phyloP scores from a whole-genome alignment of 2,888 invertebrate genomes.

The Conus canariensis region DNA sequence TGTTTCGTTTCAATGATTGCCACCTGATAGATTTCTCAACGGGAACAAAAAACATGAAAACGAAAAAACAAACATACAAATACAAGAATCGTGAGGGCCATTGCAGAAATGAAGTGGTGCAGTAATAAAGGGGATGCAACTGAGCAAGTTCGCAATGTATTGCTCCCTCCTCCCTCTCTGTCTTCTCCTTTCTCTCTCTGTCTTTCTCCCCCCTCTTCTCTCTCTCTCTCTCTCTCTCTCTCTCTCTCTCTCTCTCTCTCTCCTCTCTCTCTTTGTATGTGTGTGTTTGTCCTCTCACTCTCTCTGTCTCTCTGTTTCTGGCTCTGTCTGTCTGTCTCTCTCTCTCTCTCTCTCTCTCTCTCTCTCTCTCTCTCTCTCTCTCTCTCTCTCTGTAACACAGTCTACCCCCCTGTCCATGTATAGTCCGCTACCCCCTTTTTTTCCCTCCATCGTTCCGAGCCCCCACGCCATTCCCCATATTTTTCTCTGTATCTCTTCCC shows the following conservation, averaged over 20 bases:
- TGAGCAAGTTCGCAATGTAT: too few species aligned
- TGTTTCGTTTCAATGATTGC: neutral
- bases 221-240: slow-evolving; percentile 19
- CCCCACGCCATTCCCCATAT: too few species aligned
- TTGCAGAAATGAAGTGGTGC: too few species aligned
- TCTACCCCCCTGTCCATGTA: neutral
- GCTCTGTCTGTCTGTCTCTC: neutral
- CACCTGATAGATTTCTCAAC: too few species aligned
- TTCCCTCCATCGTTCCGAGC: too few species aligned
- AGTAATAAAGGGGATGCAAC: too few species aligned
- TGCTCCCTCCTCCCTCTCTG: neutral
- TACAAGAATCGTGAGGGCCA: too few species aligned
- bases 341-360: slow-evolving; percentile 9
- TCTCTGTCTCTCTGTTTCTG: neutral
- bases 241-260: neutral
- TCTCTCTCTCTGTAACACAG: neutral
- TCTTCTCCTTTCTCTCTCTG: slow-evolving; percentile 6
- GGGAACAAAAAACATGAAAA: too few species aligned
- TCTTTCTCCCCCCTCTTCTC: neutral
- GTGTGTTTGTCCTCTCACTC: neutral
- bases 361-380: slow-evolving; percentile 21
- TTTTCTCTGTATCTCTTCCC: too few species aligned
- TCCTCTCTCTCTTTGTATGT: neutral
- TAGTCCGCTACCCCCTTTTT: neutral
- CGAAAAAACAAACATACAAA: too few species aligned